Evolutionary conservation across 2,797 vertebrate genomes (phyloP).

Genomic region (Alosa sapidissima): DNA sequence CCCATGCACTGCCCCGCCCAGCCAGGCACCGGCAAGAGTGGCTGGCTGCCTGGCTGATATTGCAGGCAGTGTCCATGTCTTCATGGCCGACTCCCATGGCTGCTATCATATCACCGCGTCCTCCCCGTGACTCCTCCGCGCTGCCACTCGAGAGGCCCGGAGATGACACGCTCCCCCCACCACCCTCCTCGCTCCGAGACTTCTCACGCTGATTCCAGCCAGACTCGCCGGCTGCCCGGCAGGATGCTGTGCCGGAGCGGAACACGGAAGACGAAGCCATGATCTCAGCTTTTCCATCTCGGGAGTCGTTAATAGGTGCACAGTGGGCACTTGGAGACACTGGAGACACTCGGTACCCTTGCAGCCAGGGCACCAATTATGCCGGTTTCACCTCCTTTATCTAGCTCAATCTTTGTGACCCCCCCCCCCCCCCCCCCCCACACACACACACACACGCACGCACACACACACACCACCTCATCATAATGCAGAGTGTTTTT

Average conservation of each 20-base stretch:
- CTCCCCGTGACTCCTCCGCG: constrained; percentile 69
- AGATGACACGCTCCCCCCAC: constrained; percentile 61
- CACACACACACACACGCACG: no score
- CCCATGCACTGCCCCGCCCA: constrained; percentile 48
- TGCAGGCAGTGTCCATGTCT: constrained; percentile 32
- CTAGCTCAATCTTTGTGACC: not conserved
- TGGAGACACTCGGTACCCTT: not conserved
- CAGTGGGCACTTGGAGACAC: not conserved
- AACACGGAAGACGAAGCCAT: constrained; percentile 58
- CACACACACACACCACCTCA: not conserved
- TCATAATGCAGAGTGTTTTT: not conserved
- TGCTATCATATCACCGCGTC: constrained; percentile 69
- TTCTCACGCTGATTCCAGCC: constrained; percentile 57
- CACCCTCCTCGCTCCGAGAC: constrained; percentile 9
- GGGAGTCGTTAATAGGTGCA: not conserved
- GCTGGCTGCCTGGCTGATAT: constrained; percentile 56
- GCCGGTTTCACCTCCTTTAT: not conserved
- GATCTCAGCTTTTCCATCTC: constrained; percentile 67
- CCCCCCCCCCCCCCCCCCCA: no score
- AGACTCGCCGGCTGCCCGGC: constrained; percentile 57
- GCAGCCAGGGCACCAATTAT: not conserved
- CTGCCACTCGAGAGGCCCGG: constrained; percentile 66
- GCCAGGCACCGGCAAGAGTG: constrained; percentile 60
- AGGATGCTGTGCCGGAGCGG: constrained; percentile 60
- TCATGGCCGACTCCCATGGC: constrained; percentile 50